phyloP scores from a whole-genome alignment of 2,888 invertebrate genomes.

The Erebia epiphron region DNA sequence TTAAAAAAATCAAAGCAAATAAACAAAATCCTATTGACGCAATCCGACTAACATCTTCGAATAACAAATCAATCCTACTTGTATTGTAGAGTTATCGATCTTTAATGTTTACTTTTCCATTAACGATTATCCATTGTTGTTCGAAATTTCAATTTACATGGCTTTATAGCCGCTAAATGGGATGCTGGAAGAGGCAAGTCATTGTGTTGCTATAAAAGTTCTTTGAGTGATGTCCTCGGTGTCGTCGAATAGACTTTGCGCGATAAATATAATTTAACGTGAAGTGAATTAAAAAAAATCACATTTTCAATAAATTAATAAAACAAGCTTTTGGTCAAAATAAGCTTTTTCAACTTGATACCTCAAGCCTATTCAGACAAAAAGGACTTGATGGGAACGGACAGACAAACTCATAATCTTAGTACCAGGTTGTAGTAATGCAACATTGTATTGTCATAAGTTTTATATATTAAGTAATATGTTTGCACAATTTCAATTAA shows the following conservation, averaged over 20 bases:
- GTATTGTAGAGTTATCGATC: slow-evolving; percentile 35
- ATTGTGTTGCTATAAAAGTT: slow-evolving; percentile 36
- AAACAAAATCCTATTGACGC: slow-evolving; percentile 8
- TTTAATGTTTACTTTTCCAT: slow-evolving; percentile 40
- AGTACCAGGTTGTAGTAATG: no score
- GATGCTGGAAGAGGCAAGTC: slow-evolving; percentile 39
- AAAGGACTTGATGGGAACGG: no score
- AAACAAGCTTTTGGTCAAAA: no score
- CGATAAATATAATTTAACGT: not conserved
- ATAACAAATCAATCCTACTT: slow-evolving; percentile 36
- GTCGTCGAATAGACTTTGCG: not conserved
- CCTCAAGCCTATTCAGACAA: no score
- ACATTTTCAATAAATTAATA: no score
- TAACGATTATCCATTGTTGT: slow-evolving; percentile 49
- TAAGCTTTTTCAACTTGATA: no score
- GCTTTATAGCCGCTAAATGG: slow-evolving; percentile 29
- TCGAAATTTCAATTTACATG: slow-evolving; percentile 49
- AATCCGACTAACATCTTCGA: slow-evolving; percentile 17
- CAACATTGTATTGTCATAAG: no score
- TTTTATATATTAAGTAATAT: no score
- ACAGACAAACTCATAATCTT: no score
- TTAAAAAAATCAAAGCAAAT: slow-evolving; percentile 14
- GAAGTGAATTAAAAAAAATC: not conserved
- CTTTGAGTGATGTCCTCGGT: slow-evolving; percentile 9
- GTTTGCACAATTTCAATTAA: no score